Percentiles rank a stretch among this genome's conserved stretches.
Evolutionary conservation across 2,888 invertebrate species (phyloP).

Genomic region (Pocota personata): DNA sequence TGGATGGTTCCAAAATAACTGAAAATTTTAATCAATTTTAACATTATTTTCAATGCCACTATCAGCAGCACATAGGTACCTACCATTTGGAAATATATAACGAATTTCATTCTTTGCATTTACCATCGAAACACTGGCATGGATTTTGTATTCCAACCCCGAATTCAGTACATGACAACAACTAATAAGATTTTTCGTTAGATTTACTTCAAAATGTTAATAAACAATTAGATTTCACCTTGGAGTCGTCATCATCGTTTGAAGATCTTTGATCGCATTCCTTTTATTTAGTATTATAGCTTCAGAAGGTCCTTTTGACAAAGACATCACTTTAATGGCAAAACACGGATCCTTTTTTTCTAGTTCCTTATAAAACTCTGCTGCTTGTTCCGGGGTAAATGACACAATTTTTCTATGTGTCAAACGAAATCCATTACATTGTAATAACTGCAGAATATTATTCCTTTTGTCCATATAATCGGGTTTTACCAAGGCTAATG

Average conservation of each 20-base stretch:
- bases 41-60: too few species aligned
- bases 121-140: conserved; percentile 19
- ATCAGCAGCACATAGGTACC: background rate
- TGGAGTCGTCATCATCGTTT: background rate
- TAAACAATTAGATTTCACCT: background rate
- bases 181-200: background rate
- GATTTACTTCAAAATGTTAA: background rate
- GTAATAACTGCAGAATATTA: conserved; percentile 12
- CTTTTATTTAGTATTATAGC: conserved; percentile 40
- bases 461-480: background rate
- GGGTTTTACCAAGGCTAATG: conserved; percentile 41
- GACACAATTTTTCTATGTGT: conserved; percentile 16
- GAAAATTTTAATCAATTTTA: background rate
- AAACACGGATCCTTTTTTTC: conserved; percentile 30
- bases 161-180: background rate
- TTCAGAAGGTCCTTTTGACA: conserved; percentile 45
- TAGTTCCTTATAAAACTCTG: conserved; percentile 54
- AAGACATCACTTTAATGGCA: conserved; percentile 39
- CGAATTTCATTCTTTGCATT: conserved; percentile 47
- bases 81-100: conserved; percentile 59
- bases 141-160: conserved; percentile 28
- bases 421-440: conserved; percentile 37
- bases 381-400: conserved; percentile 51
- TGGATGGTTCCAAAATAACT: conserved; percentile 20
- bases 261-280: conserved; percentile 38